Conservation (phyloP, 2,888 invertebrate species). For the Rugalucina vietnamica region DNA sequence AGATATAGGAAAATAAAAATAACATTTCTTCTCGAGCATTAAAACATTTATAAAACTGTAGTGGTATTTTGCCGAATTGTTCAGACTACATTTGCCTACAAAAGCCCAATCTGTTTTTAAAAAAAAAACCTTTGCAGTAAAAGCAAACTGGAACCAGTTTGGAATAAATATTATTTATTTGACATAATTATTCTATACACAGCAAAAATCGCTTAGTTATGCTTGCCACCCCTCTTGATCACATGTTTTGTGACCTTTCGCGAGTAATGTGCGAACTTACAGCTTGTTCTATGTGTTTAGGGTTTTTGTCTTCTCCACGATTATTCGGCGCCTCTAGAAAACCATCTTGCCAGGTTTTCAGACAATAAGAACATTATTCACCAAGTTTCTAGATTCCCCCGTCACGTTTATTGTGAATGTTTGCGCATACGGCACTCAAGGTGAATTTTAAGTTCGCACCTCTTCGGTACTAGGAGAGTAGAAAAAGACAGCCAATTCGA, state of each 20-base stretch:
- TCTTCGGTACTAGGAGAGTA: conserved; percentile 60
- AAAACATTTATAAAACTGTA: too few species aligned
- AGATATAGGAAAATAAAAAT: too few species aligned
- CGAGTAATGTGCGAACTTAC: conserved; percentile 9
- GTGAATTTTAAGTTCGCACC: conserved; percentile 76
- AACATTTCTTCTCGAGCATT: too few species aligned
- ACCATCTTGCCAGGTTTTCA: conserved; percentile 58
- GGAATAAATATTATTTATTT: too few species aligned
- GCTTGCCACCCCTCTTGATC: too few species aligned
- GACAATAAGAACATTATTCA: conserved; percentile 57
- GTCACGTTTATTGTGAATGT: conserved; percentile 68
- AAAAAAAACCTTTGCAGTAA: too few species aligned
- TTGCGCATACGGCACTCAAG: conserved; percentile 69
- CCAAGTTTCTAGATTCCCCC: conserved; percentile 58
- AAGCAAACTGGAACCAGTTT: too few species aligned
- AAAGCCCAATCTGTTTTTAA: too few species aligned
- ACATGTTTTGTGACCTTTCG: conserved; percentile 1
- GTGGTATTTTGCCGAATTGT: too few species aligned
- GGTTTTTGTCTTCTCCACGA: conserved; percentile 57
- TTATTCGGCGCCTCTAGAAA: conserved; percentile 53
- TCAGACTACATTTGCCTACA: too few species aligned
- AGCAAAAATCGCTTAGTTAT: too few species aligned
- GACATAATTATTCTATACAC: too few species aligned
- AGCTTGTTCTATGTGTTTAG: conserved; percentile 30
- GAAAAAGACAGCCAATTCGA: conserved; percentile 70